Conservation (phyloP, 1,140 invertebrate genomes). For the Pentalonia nigronervosa region DNA sequence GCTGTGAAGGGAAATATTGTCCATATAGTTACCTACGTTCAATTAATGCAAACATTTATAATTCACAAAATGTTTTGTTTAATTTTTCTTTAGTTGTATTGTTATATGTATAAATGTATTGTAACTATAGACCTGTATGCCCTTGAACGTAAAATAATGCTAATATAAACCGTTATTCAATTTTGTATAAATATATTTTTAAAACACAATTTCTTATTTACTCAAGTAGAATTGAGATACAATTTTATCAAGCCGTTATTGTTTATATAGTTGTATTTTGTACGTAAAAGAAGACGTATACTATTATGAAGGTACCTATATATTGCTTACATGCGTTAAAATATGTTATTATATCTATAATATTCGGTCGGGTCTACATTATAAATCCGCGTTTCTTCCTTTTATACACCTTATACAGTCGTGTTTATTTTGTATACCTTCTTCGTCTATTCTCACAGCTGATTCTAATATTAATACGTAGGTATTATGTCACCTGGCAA, state of each 20-base stretch:
- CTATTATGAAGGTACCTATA: no score
- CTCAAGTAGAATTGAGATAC: not conserved
- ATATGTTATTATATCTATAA: not conserved
- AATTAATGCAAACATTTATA: slow-evolving; percentile 43
- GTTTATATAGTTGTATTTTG: not conserved
- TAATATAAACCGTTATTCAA: not conserved
- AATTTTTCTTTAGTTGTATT: slow-evolving; percentile 23
- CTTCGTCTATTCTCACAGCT: not conserved
- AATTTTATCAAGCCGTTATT: not conserved
- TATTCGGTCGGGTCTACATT: not conserved
- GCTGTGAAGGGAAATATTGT: slow-evolving; percentile 26
- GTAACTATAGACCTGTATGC: not conserved
- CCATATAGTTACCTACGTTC: not conserved
- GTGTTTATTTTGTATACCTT: not conserved
- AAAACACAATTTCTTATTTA: not conserved
- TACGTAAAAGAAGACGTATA: not conserved
- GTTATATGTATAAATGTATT: not conserved
- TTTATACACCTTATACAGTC: not conserved
- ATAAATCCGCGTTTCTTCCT: not conserved
- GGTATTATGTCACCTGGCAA: not conserved
- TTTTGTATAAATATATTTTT: not conserved
- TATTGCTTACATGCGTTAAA: not conserved
- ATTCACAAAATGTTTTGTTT: slow-evolving; percentile 13
- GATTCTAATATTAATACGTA: not conserved
- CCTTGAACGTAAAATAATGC: not conserved